Base-by-base conservation (phyloP, 2,888 invertebrate species). In the Ctena decussata region DNA sequence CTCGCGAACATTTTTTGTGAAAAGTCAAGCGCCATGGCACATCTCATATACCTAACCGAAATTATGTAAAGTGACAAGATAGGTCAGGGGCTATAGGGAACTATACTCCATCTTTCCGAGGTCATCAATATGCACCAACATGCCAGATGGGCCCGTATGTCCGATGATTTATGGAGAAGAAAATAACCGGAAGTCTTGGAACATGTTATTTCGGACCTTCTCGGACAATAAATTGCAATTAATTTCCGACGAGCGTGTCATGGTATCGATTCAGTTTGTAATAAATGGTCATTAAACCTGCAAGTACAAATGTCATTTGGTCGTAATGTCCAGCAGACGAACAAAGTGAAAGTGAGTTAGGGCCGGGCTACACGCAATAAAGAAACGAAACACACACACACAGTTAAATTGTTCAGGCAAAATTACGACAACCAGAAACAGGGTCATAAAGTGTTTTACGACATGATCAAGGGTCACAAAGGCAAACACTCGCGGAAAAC, bases 161-260 rank as follows among this genome's bases (percentile, higher is more conserved):
- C 74, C 80, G 75, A 78, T 85, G 80, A 85, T 87, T 87, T 87
- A 87, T 82, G 80, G 76, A 35, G 53, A 57, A n/a, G 60, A 80
- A 85, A 85, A 85, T 87, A 80, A 85, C 87, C 87, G 87, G 85
- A 87, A 85, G 87, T 87, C 44, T 39, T 41, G 41, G 78, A 57
- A 78, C 78, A 88, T 70, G 85, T 83, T 81, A 85, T 57, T 72
- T 78, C 70, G 81, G 87, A 85, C 83, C 57, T 85, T 77, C 76
- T 79, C 65, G 39, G 65, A 70, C 77, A 77, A 84, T 80, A 84
- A 87, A 87, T 71, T 53, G 12, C 83, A 82, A 82, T 86, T 86
- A 82, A 80, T 49, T 65, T 39, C 37, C 53, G 69, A 65, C 49
- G 39, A 44, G 44, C n/a, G 44, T 77, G 77, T 82, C 80, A 82